phyloP scores from a whole-genome alignment of 2,797 vertebrate species.

The Falco peregrinus region DNA sequence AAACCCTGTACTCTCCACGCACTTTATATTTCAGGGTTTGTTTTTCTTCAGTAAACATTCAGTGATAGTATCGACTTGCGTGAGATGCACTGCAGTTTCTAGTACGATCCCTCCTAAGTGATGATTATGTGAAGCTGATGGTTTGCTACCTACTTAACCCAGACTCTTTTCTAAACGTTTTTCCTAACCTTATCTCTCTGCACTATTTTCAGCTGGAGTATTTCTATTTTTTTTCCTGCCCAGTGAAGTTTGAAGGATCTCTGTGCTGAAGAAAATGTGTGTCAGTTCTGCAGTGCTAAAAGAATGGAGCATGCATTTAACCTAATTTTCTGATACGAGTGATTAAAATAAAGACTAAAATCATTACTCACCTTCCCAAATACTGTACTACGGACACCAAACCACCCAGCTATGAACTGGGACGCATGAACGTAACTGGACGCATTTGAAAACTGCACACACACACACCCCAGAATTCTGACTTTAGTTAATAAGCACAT shows the following conservation, averaged over 20 bases:
- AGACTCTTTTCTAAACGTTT: not conserved
- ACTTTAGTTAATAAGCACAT: not conserved
- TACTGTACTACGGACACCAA: not conserved
- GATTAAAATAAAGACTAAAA: not conserved
- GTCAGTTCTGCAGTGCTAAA: not conserved
- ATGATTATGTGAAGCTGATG: not conserved
- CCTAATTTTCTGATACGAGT: not conserved
- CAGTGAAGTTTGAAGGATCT: not conserved
- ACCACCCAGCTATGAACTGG: not conserved
- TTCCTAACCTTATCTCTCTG: not conserved
- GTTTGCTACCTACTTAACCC: not conserved
- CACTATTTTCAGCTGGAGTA: not conserved
- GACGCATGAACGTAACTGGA: not conserved
- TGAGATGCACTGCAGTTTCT: not conserved
- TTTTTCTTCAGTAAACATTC: not conserved
- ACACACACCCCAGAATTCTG: not conserved
- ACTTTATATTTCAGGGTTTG: not conserved
- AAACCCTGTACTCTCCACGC: not conserved
- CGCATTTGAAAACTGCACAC: not conserved
- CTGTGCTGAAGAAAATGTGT: not conserved
- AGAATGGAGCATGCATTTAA: slow-evolving; percentile 10
- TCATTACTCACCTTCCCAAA: not conserved
- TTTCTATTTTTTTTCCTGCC: not conserved
- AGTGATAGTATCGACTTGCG: not conserved
- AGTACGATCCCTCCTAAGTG: not conserved